These are phyloP conservation scores for Ceratina japonica DNA, from an alignment of 1,140 invertebrate species.

Conservation along the genomic window DNA sequence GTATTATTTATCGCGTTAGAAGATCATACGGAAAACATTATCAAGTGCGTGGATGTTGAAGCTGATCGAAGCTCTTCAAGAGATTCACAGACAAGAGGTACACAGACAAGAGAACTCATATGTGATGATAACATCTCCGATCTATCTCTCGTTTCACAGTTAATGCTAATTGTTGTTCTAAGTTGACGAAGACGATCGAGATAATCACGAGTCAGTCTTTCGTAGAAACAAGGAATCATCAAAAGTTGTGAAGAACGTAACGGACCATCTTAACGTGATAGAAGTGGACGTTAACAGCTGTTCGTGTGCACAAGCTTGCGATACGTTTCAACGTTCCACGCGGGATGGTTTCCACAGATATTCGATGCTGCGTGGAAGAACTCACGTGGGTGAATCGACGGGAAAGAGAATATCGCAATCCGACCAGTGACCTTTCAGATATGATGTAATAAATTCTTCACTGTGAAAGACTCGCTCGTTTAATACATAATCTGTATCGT, in stretches of 20 bases:
- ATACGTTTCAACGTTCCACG: not conserved
- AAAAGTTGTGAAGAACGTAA: not conserved
- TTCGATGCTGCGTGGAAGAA: not conserved
- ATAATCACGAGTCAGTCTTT: not conserved
- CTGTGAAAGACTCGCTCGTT: slow-evolving; percentile 25
- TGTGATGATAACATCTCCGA: too few relatives aligned
- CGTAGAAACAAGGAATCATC: too few relatives aligned
- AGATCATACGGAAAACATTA: not conserved
- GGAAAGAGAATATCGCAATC: slow-evolving; percentile 12
- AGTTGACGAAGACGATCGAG: not conserved
- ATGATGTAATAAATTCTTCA: slow-evolving; percentile 31
- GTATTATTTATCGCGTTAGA: not conserved
- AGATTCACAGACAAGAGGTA: slow-evolving; percentile 1
- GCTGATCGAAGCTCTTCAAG: slow-evolving; percentile 4
- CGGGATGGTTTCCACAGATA: not conserved
- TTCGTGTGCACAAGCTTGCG: not conserved
- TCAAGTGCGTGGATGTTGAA: slow-evolving; percentile 17
- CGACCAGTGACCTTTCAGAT: slow-evolving; percentile 40
- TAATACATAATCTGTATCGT: slow-evolving; percentile 14
- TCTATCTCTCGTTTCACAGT: not conserved
- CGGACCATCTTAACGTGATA: too few relatives aligned
- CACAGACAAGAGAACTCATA: too few relatives aligned
- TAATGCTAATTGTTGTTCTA: slow-evolving; percentile 10
- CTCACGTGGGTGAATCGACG: slow-evolving; percentile 27
- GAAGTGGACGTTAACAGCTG: slow-evolving; percentile 15